These are phyloP conservation scores for Gallinago media DNA, from an alignment of 2,113 vertebrate species.

Conservation along the genomic window DNA sequence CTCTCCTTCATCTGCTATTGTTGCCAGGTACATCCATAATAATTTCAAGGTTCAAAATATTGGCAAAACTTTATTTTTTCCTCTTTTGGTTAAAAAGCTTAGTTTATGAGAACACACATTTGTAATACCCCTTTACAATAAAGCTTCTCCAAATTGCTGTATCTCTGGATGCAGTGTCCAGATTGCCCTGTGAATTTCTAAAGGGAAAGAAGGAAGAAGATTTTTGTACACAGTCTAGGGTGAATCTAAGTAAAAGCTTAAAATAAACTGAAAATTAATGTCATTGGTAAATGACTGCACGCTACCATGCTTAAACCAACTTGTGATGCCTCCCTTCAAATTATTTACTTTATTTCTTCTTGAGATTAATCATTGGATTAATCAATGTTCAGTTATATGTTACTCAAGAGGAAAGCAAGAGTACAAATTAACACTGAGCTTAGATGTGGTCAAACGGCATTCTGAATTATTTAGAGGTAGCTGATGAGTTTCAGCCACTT, in stretches of 20 bases:
- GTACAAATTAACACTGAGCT: background rate
- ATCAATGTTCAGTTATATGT: background rate
- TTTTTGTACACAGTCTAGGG: background rate
- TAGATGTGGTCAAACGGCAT: background rate
- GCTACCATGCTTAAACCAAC: background rate
- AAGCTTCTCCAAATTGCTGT: background rate
- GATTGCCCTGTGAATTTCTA: background rate
- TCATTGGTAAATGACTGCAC: background rate
- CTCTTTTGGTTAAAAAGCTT: background rate
- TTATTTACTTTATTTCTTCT: background rate
- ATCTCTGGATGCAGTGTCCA: background rate
- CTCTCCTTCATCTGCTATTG: background rate
- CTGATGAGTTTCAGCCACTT: background rate
- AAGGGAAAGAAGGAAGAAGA: background rate
- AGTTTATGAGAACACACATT: background rate
- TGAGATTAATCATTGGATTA: background rate
- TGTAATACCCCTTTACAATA: background rate
- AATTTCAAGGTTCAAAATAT: background rate
- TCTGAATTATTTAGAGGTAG: background rate
- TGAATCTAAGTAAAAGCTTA: background rate
- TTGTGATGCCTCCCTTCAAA: background rate
- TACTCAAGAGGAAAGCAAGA: background rate
- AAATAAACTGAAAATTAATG: background rate
- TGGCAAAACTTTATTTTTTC: background rate
- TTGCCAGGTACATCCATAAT: background rate